Percentiles rank a stretch among this genome's conserved stretches.
Conservation (phyloP, 1,140 invertebrate species). For the Sarcophaga bullata region DNA sequence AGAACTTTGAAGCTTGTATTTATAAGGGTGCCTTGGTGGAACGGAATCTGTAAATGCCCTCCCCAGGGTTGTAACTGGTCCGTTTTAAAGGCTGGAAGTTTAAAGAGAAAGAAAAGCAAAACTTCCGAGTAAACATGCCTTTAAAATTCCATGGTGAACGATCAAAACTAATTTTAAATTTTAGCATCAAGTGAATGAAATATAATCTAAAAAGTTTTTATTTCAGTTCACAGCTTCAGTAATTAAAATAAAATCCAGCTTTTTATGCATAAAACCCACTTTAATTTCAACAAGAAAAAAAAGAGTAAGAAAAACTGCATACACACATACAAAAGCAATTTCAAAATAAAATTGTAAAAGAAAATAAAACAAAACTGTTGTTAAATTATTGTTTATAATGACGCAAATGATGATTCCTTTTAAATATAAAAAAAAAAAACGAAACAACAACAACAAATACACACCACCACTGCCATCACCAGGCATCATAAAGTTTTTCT, state of each 20-base stretch:
- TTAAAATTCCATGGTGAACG: too few relatives aligned
- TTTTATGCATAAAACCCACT: not conserved
- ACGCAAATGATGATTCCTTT: slow-evolving; percentile 9
- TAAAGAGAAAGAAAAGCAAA: too few relatives aligned
- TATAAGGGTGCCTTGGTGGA: too few relatives aligned
- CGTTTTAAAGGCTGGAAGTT: too few relatives aligned
- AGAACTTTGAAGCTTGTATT: too few relatives aligned
- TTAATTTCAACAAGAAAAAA: not conserved
- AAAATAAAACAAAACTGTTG: not conserved
- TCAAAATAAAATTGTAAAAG: too few relatives aligned
- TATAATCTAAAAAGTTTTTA: not conserved
- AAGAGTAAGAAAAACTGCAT: not conserved
- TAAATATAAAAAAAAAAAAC: not conserved
- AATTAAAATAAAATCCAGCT: not conserved
- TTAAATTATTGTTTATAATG: slow-evolving; percentile 11
- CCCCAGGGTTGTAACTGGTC: too few relatives aligned
- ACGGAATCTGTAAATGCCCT: too few relatives aligned
- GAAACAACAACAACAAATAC: not conserved
- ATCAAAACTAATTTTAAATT: too few relatives aligned
- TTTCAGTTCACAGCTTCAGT: not conserved
- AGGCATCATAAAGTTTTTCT: not conserved
- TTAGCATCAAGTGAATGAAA: too few relatives aligned
- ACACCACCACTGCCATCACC: not conserved
- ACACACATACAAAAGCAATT: not conserved
- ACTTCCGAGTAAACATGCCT: too few relatives aligned